Evolutionary conservation across 2,113 vertebrate genomes (phyloP).

Genomic region (Okapia johnstoni): DNA sequence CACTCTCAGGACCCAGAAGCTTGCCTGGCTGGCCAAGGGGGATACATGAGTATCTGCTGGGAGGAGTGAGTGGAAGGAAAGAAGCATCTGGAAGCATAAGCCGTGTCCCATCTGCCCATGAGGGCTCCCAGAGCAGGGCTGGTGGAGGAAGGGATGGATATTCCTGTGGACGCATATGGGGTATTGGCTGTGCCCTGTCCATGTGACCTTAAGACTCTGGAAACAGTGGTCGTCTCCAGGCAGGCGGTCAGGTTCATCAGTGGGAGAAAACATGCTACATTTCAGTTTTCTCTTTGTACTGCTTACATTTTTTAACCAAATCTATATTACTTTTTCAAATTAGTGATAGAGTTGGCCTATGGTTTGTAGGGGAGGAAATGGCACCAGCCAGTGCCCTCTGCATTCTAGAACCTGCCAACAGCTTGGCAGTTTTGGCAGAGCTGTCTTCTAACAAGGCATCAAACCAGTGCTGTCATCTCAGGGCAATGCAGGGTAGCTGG

Average conservation of each 20-base stretch:
- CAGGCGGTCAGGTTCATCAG: not conserved
- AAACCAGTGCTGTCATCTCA: fast-evolving
- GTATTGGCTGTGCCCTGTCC: not conserved
- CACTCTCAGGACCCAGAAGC: not conserved
- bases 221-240: not conserved
- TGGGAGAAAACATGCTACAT: not conserved
- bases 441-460: not conserved
- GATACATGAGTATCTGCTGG: not conserved
- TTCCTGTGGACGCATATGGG: not conserved
- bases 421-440: not conserved
- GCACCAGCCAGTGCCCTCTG: not conserved
- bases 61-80: not conserved
- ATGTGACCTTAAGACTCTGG: not conserved
- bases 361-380: not conserved
- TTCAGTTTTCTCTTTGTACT: not conserved
- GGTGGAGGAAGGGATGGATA: not conserved
- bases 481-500: not conserved
- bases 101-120: not conserved
- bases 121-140: not conserved
- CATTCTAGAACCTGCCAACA: not conserved
- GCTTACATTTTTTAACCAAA: not conserved
- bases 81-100: not conserved
- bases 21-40: not conserved
- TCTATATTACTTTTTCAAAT: not conserved
- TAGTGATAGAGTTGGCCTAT: not conserved